A percentile compares a stretch with the other conserved stretches of the same genome.
Conservation (phyloP, 2,113 vertebrate species). For the Perognathus longimembris region DNA sequence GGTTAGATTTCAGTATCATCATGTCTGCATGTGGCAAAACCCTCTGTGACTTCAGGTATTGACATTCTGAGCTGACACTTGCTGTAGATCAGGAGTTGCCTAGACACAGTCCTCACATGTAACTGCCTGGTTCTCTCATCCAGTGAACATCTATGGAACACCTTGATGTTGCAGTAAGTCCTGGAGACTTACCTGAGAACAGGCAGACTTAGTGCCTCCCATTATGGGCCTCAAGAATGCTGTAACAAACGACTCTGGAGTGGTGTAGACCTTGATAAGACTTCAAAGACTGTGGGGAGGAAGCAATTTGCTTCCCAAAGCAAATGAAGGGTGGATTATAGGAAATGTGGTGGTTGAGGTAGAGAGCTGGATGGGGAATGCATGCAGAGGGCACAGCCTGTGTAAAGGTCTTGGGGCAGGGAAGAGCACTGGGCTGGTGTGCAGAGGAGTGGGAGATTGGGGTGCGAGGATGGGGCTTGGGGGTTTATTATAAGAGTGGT, state of each 20-base stretch:
- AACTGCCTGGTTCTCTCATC: not conserved
- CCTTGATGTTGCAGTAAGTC: not conserved
- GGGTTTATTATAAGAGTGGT: not conserved
- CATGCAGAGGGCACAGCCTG: not conserved
- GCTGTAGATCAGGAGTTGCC: not conserved
- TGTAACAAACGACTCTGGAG: not conserved
- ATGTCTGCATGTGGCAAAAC: not conserved
- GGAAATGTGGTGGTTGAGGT: not conserved
- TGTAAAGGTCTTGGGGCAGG: not conserved
- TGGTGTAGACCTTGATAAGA: not conserved
- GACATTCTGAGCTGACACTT: not conserved
- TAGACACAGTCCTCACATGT: not conserved
- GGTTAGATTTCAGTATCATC: not conserved
- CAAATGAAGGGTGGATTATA: not conserved
- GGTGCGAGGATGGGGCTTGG: not conserved
- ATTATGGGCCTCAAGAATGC: not conserved
- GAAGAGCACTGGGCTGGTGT: not conserved
- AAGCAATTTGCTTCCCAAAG: not conserved
- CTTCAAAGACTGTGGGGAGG: not conserved
- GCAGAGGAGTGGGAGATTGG: not conserved
- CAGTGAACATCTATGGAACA: not conserved
- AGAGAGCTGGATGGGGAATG: not conserved
- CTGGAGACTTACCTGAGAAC: not conserved
- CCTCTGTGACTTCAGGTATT: not conserved
- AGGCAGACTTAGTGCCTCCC: not conserved